Conservation (phyloP, 2,888 invertebrate genomes). For the Cepaea hortensis region DNA sequence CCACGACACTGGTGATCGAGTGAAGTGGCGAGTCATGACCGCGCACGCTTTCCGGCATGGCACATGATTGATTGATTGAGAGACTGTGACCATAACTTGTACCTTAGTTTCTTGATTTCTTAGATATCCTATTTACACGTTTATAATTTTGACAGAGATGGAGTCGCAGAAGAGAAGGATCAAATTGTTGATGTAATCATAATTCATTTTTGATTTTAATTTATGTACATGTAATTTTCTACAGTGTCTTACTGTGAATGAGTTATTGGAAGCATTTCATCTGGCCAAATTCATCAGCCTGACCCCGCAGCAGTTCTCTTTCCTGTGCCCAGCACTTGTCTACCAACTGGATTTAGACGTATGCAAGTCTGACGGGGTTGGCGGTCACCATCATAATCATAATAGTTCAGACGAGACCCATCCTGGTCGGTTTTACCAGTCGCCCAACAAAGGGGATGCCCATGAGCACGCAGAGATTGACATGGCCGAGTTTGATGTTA, state of each 20-base stretch:
- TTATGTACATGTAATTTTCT: not conserved
- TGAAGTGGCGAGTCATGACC: too few species aligned
- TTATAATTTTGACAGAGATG: too few species aligned
- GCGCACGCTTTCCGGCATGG: too few species aligned
- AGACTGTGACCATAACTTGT: too few species aligned
- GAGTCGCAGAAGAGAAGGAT: too few species aligned
- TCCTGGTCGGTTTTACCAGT: not conserved
- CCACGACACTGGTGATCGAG: too few species aligned
- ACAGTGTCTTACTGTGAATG: conserved; percentile 43
- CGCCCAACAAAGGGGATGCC: too few species aligned
- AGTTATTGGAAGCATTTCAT: conserved; percentile 48
- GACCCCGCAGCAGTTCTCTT: conserved; percentile 59
- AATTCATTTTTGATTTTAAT: not conserved
- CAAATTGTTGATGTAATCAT: too few species aligned
- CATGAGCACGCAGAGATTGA: not conserved
- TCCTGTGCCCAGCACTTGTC: conserved; percentile 74
- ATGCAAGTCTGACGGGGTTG: conserved; percentile 50
- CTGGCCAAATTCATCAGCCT: conserved; percentile 21
- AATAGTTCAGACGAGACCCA: not conserved
- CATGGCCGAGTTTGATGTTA: not conserved
- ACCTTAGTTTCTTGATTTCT: too few species aligned
- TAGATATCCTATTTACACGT: too few species aligned
- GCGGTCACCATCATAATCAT: not conserved
- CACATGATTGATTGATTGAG: too few species aligned
- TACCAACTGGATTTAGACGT: conserved; percentile 67